Evolutionary conservation across 2,113 vertebrate species (phyloP).

Genomic region (Fulmarus glacialis): DNA sequence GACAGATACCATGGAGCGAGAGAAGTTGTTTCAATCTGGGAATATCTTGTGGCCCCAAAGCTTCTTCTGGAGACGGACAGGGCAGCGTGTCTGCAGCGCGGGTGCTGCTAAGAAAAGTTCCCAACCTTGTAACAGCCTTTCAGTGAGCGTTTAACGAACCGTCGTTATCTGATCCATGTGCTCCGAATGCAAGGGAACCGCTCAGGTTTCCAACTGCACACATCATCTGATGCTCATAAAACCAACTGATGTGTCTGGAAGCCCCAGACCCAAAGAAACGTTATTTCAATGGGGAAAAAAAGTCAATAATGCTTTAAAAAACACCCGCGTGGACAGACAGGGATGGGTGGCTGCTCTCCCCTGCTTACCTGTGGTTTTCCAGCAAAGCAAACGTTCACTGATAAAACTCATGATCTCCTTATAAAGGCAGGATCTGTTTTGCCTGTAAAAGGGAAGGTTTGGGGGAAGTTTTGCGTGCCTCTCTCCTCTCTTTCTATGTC

Average conservation of each 20-base stretch:
- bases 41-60: background rate
- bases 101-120: background rate
- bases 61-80: background rate
- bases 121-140: background rate
- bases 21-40: conserved; percentile 13
- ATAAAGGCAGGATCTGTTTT: conserved; percentile 32
- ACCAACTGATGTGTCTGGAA: conserved; percentile 56
- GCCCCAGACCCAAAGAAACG: conserved; percentile 19
- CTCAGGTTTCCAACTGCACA: conserved; percentile 19
- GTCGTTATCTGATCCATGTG: conserved; percentile 18
- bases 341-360: background rate
- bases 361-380: background rate
- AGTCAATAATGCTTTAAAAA: background rate
- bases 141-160: background rate
- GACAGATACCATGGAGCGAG: background rate
- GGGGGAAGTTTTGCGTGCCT: background rate
- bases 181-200: background rate
- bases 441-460: conserved; percentile 42
- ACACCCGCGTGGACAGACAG: background rate
- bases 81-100: background rate
- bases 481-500: background rate
- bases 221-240: conserved; percentile 57
- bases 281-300: background rate
- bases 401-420: conserved; percentile 35
- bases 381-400: background rate